These are phyloP conservation scores for Eurytoma adleriae DNA, from an alignment of 2,888 invertebrate genomes.

Conservation along the genomic window DNA sequence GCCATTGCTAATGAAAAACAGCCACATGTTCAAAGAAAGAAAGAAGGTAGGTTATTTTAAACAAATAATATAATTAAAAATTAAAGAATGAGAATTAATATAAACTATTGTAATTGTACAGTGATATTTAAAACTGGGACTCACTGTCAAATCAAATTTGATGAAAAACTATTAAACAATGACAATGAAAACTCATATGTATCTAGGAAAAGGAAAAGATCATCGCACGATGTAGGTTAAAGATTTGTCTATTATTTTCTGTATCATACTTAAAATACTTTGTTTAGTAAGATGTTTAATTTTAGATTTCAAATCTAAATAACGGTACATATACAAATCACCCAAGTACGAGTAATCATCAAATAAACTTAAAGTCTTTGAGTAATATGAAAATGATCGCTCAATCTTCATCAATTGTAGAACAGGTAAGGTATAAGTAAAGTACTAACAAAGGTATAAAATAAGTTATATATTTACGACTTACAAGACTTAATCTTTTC, in stretches of 20 bases:
- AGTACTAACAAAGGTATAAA: neutral
- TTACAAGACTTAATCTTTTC: constrained; percentile 3
- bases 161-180: constrained; percentile 46
- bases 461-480: neutral
- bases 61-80: neutral
- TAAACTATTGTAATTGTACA: constrained; percentile 16
- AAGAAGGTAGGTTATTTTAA: constrained; percentile 45
- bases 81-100: neutral
- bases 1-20: constrained; percentile 81
- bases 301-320: constrained; percentile 43
- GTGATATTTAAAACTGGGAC: constrained; percentile 40
- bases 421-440: constrained; percentile 30
- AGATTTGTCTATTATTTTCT: neutral
- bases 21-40: constrained; percentile 65
- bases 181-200: constrained; percentile 45
- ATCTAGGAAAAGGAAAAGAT: constrained; percentile 55
- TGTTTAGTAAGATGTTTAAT: constrained; percentile 8
- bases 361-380: constrained; percentile 36
- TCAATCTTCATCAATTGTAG: constrained; percentile 11
- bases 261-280: neutral
- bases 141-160: constrained; percentile 42
- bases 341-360: constrained; percentile 50
- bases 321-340: constrained; percentile 46
- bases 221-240: constrained; percentile 47
- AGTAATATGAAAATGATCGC: constrained; percentile 36